Evolutionary conservation across 2,113 vertebrate genomes (phyloP).

Genomic region (Sus scrofa): T2T-Sscrofa CM000827.6:64842501-64843000

Average conservation of each 20-base stretch:
- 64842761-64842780: not conserved
- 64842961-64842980: not conserved
- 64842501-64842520: not conserved
- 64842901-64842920: not conserved
- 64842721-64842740: not conserved
- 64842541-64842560: not conserved
- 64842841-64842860: not conserved
- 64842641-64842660: not conserved
- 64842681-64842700: not conserved
- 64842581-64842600: not conserved
- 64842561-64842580: not conserved
- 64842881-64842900: not conserved
- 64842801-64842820: not conserved
- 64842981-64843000: not conserved
- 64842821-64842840: not conserved
- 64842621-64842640: not conserved
- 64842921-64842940: not conserved
- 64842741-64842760: not conserved
- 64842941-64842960: not conserved
- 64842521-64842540: not conserved
- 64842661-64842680: not conserved
- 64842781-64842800: not conserved
- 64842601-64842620: not conserved
- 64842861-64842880: not conserved
- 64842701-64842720: not conserved